Base-by-base conservation (phyloP, 2,888 invertebrate genomes). In the Mesochorus sp. region DNA sequence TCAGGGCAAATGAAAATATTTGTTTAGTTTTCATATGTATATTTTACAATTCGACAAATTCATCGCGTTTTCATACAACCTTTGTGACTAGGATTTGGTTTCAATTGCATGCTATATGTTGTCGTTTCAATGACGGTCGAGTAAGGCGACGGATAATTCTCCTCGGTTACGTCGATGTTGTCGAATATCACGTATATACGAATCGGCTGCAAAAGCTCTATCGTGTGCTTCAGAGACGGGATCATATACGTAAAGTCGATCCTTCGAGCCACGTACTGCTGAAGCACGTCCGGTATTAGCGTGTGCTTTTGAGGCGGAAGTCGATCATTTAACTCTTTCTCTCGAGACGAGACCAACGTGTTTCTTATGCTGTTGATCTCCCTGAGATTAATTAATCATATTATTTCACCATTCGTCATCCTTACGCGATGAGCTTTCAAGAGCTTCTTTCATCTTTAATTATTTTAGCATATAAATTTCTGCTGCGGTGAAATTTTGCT, bases 111-210 rank as follows among this genome's bases (percentile, higher is more conserved):
- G 85, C 93, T 94, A 86, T 95, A 95, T 61, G 93, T 93, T 0
- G 94, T 93, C 19, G 93, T 93, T 81, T 94, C 93, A 10, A 93
- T 92, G 61, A 93, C 92, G 4, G 92, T 93, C 82, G 93, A 93
- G 81, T 94, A 94, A 80, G 93, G 93, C 5, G 93, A 92, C 0
- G 84, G 92, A 81, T 95, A 94, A 42, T 93, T 93, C 0, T 94
- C 93, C 64, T 95, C 94, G 39, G 94, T 93, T 6, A 96, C 94
- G 84, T 95, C 95, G 31, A 96, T 93, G 76, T 95, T 95, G 83
- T 96, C 95, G 83, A 95, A 94, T 5, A 95, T 93, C 26, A 95
- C 92, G 84, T 93, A 95, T 57, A 95, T 92, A 44, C 95, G 92
- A 42, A 94, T 93, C 0, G 94, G 92, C 39, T 93, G 93, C 14